phyloP scores from a whole-genome alignment of 2,888 invertebrate species.

The Chorisops tibialis region DNA sequence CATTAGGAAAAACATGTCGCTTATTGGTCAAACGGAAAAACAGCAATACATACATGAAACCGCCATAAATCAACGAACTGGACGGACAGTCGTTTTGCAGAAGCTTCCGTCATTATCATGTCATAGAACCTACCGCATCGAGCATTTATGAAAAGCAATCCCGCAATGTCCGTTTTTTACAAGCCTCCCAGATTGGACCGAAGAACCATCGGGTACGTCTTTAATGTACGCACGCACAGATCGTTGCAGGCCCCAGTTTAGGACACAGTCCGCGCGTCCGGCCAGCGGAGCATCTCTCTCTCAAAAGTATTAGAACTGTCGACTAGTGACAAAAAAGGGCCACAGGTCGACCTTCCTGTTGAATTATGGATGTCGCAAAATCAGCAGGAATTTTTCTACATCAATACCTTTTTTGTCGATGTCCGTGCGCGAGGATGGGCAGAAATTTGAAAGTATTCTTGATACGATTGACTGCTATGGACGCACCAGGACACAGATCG shows the following conservation, averaged over 20 bases:
- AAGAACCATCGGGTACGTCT: neutral
- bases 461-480: no score
- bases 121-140: slow-evolving; percentile 38
- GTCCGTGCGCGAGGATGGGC: no score
- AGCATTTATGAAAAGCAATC: slow-evolving; percentile 34
- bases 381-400: slow-evolving; percentile 15
- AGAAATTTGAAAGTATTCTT: no score
- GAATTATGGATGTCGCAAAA: slow-evolving; percentile 22
- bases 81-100: slow-evolving; percentile 17
- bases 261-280: neutral
- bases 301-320: neutral
- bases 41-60: neutral
- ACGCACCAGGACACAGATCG: neutral
- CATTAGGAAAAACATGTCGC: slow-evolving; percentile 14
- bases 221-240: no score
- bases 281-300: neutral
- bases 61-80: slow-evolving; percentile 21
- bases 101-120: slow-evolving; percentile 36
- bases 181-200: slow-evolving; percentile 2
- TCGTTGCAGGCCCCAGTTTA: neutral
- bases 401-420: slow-evolving; percentile 5
- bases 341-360: neutral
- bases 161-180: slow-evolving; percentile 26
- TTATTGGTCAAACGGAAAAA: neutral
- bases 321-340: neutral